Percentiles rank a stretch among this genome's conserved stretches.
Conservation (phyloP, 2,888 invertebrate genomes). For the Dermolepida albohirtum region DNA sequence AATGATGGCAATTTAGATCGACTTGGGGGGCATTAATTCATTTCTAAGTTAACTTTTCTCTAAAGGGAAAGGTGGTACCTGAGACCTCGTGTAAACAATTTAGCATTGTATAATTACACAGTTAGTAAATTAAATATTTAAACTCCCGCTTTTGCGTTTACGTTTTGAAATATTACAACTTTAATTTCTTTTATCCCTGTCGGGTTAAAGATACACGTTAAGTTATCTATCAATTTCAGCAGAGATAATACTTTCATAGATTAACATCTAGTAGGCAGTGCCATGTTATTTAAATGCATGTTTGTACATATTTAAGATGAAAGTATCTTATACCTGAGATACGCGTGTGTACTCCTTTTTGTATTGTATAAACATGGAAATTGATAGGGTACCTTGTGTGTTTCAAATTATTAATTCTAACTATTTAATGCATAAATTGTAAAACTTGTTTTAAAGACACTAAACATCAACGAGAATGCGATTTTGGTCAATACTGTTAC, state of each 20-base stretch:
- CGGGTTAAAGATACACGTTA: neutral
- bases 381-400: too few relatives aligned
- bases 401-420: too few relatives aligned
- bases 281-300: conserved; percentile 3
- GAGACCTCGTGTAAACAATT: conserved; percentile 28
- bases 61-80: conserved; percentile 12
- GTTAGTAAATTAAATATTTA: conserved; percentile 40
- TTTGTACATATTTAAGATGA: conserved; percentile 1
- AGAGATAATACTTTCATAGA: neutral
- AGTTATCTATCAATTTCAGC: conserved; percentile 15
- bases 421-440: too few relatives aligned
- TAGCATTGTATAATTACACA: conserved; percentile 37
- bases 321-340: neutral
- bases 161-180: conserved; percentile 19
- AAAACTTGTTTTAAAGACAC: too few relatives aligned
- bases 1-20: conserved; percentile 36
- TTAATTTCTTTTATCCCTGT: conserved; percentile 12
- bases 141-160: conserved; percentile 16
- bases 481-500: too few relatives aligned
- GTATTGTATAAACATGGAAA: too few relatives aligned
- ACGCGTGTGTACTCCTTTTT: too few relatives aligned
- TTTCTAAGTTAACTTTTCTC: conserved; percentile 10
- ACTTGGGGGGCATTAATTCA: conserved; percentile 38
- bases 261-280: neutral
- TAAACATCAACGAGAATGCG: too few relatives aligned